These are phyloP conservation scores for Dipodomys ordii DNA, from an alignment of 2,113 vertebrate species.

Conservation along the genomic window DNA sequence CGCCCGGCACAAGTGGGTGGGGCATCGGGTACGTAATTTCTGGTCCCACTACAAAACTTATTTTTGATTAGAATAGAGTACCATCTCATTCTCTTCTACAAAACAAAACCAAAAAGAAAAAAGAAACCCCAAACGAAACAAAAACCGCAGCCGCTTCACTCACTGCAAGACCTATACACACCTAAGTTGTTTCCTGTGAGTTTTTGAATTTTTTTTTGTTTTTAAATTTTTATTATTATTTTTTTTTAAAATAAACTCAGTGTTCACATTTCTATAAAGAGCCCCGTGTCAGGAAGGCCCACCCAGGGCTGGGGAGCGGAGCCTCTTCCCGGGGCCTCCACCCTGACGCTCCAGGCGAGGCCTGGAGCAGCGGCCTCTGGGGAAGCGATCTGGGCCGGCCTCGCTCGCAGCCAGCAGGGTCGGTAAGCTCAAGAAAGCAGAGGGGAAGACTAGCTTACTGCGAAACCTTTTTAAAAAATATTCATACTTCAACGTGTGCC, in stretches of 20 bases:
- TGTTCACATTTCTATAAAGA: slow-evolving; percentile 83
- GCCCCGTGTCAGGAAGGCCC: slow-evolving; percentile 74
- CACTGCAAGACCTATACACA: slow-evolving; percentile 78
- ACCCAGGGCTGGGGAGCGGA: slow-evolving; percentile 18
- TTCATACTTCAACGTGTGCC: slow-evolving; percentile 59
- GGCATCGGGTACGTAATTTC: slow-evolving; percentile 64
- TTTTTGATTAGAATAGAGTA: slow-evolving; percentile 83
- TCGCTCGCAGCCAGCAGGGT: not conserved
- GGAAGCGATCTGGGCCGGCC: no score
- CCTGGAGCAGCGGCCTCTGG: not conserved
- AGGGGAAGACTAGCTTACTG: slow-evolving; percentile 79
- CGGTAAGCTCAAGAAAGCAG: slow-evolving; percentile 77
- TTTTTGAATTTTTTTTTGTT: not conserved
- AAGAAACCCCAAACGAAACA: not conserved
- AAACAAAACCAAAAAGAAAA: not conserved
- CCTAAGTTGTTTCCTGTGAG: slow-evolving; percentile 79
- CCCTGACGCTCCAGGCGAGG: slow-evolving; percentile 11
- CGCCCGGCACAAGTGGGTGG: not conserved
- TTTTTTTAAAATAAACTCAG: slow-evolving; percentile 78
- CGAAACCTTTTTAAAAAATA: slow-evolving; percentile 74
- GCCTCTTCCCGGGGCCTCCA: slow-evolving; percentile 37
- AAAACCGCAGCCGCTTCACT: slow-evolving; percentile 68
- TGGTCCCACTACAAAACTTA: slow-evolving; percentile 81
- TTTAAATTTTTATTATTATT: slow-evolving; percentile 39
- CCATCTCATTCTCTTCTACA: slow-evolving; percentile 78